Percentiles rank a stretch among this genome's conserved stretches.
These are phyloP conservation scores for Argentina silus DNA, from an alignment of 2,797 vertebrate genomes.

Conservation along the genomic window DNA sequence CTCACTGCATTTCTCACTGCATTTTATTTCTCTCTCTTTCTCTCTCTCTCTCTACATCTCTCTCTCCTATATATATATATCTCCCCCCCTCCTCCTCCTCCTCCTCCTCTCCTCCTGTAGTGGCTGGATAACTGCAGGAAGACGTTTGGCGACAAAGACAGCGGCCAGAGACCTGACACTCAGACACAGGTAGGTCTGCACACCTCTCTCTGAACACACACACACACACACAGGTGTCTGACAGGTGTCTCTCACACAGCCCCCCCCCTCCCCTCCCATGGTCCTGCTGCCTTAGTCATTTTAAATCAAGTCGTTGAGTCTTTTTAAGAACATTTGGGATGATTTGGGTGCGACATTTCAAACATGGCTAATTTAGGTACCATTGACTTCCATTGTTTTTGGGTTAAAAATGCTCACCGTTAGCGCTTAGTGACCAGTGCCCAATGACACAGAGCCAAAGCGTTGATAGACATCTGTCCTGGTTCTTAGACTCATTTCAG, in stretches of 20 bases:
- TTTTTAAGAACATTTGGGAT: no score
- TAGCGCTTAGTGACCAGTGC: no score
- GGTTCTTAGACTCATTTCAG: no score
- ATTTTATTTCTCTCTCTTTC: background rate
- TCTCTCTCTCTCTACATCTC: background rate
- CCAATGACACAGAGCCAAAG: no score
- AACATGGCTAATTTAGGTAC: no score
- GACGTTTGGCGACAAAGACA: constrained; percentile 90
- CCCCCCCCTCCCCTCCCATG: background rate
- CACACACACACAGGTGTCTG: no score
- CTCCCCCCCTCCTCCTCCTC: constrained; percentile 8
- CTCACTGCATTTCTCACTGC: background rate
- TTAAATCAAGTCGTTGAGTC: no score
- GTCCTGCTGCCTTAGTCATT: background rate
- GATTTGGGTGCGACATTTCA: no score
- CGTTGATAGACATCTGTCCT: no score
- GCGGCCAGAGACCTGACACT: constrained; percentile 79
- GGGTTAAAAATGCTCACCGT: no score
- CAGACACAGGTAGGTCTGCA: constrained; percentile 85
- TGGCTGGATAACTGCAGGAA: constrained; percentile 97
- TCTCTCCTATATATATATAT: background rate
- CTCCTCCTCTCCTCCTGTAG: constrained; percentile 68
- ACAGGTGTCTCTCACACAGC: background rate
- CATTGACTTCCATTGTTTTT: no score
- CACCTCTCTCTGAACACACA: background rate